Evolutionary conservation across 2,113 vertebrate species (phyloP), one percentile per base, ranked within the genome.

Genomic region (Sebastes schlegelii): DNA sequence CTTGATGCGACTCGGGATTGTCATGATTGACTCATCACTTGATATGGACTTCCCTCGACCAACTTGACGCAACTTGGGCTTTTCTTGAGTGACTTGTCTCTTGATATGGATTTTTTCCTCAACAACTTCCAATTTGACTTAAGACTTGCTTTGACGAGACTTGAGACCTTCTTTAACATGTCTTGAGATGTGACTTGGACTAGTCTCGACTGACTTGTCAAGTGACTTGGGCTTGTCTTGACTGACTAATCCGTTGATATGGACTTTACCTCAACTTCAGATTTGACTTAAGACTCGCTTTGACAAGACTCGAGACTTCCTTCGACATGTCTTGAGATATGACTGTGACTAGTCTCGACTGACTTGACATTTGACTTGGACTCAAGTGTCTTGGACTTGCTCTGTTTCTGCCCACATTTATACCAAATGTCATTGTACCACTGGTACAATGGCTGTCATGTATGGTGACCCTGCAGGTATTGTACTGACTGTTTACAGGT

Each of bases 381-480:
- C 26, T 6, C 14, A 17, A 6, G 49, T 52, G 34, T 42, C 61
- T 63, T 19, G 16, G 8, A 63, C 61, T 34, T 34, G 11, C 21
- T 57, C 40, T 62, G 12, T 45, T 54, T 72, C 57, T 52, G 21
- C 43, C 42, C 9, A 52, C 61, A 23, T n/a, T 52, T 61, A 19
- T 14, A 40, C 26, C 5, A 26, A 34, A 34, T 34, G 26, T 34
- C 26, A 34, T 34, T 34, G 26, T 34, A 34, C 26, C 26, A 34
- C 60, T 16, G 69, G 14, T 49, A 12, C 51, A 72, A 26, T 61
- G 58, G 34, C 74, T 82, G 55, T 64, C 72, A 79, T 79, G 34
- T 65, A 40, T 55, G 69, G 4, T 74, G 72, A 66, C 54, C 48
- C 57, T 26, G 55, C 51, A 65, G 52, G 73, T 62, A 42, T 62